phyloP scores from a whole-genome alignment of 2,113 vertebrate genomes.

The Zingel zingel region DNA sequence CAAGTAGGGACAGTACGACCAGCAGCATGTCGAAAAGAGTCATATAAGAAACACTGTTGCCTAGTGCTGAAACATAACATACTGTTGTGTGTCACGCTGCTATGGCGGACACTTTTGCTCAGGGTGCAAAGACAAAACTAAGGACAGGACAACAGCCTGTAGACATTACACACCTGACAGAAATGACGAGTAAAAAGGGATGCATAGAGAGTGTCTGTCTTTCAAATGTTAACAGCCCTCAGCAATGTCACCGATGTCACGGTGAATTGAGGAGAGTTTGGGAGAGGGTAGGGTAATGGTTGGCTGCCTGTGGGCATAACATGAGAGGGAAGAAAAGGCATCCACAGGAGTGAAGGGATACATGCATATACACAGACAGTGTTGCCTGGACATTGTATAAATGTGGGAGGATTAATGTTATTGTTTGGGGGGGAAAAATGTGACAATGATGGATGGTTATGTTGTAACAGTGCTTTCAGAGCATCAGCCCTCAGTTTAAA shows the following conservation, averaged over 20 bases:
- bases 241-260: constrained; percentile 42
- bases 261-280: constrained; percentile 9
- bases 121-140: constrained; percentile 4
- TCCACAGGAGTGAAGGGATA: not conserved
- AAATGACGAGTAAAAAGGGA: not conserved
- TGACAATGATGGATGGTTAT: constrained; percentile 45
- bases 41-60: constrained; percentile 12
- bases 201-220: constrained; percentile 8
- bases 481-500: constrained; percentile 9
- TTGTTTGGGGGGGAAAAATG: constrained; percentile 1
- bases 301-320: not conserved
- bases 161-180: constrained; percentile 3
- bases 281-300: not conserved
- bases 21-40: constrained; percentile 59
- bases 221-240: constrained; percentile 9
- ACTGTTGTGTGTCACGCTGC: not conserved
- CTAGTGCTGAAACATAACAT: constrained; percentile 1
- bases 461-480: constrained; percentile 1
- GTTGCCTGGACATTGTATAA: constrained; percentile 4
- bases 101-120: not conserved
- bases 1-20: constrained; percentile 52
- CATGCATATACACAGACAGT: not conserved
- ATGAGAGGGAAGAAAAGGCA: not conserved
- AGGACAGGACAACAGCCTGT: not conserved
- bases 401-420: constrained; percentile 15